Evolutionary conservation across 2,113 vertebrate genomes (phyloP).

Genomic region (Leptosomus discolor): DNA sequence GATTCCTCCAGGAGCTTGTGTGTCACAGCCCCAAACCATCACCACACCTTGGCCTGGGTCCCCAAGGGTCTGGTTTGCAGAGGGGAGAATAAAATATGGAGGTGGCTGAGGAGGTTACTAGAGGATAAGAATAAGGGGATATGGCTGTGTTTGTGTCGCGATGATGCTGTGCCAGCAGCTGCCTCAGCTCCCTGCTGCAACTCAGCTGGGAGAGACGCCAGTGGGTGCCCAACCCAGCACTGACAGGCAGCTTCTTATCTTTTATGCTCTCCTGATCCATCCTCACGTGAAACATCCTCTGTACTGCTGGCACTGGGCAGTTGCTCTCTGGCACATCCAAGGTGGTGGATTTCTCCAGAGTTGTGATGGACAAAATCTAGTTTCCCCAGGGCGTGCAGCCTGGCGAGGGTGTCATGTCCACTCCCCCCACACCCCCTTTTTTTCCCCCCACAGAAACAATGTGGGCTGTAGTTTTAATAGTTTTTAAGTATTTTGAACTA

Average conservation of each 20-base stretch:
- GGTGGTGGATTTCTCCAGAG: not conserved
- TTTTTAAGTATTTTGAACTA: not conserved
- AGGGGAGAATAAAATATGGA: not conserved
- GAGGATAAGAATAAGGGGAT: not conserved
- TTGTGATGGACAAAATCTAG: not conserved
- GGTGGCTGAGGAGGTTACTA: not conserved
- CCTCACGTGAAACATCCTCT: not conserved
- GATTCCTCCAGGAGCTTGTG: not conserved
- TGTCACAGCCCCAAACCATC: not conserved
- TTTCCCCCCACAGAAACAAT: not conserved
- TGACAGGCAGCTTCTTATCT: not conserved
- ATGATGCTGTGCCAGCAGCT: not conserved
- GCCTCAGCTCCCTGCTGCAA: not conserved
- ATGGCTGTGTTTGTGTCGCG: not conserved
- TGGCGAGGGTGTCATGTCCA: not conserved
- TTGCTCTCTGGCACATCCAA: not conserved
- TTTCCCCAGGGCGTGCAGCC: not conserved
- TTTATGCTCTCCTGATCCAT: not conserved
- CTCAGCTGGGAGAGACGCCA: not conserved
- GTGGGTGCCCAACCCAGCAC: not conserved
- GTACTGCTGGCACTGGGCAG: not conserved
- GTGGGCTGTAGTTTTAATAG: not conserved
- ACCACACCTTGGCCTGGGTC: not conserved
- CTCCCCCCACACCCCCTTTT: not conserved
- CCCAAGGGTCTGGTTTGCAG: not conserved